Evolutionary conservation across 2,113 vertebrate genomes (phyloP).

Genomic region (Proterorhinus semilunaris): DNA sequence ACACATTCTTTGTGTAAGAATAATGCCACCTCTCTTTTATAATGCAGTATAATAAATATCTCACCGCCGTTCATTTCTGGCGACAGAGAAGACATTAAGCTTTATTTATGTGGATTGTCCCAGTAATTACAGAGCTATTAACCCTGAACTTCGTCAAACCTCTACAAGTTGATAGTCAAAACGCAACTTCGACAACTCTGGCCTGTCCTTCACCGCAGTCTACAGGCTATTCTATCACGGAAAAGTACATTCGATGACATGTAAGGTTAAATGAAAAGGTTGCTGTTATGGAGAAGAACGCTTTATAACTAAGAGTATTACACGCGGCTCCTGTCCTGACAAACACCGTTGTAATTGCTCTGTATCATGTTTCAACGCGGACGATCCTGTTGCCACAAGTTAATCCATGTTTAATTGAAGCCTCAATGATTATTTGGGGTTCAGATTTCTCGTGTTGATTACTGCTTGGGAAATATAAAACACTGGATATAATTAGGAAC

Average conservation of each 20-base stretch:
- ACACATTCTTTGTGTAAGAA: too few relatives aligned
- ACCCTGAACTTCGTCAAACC: too few relatives aligned
- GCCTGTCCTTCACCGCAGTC: too few relatives aligned
- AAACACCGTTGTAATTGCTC: conserved; percentile 44
- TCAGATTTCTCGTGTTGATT: conserved; percentile 34
- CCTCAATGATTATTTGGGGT: conserved; percentile 29
- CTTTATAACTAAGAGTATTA: neutral
- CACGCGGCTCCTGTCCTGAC: conserved; percentile 14
- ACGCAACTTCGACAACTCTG: too few relatives aligned
- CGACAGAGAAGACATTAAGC: too few relatives aligned
- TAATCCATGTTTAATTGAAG: conserved; percentile 34
- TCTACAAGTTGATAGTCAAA: too few relatives aligned
- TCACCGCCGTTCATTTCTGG: too few relatives aligned
- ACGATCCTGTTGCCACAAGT: conserved; percentile 30
- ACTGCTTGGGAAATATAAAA: conserved; percentile 25
- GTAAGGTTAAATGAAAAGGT: neutral
- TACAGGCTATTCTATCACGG: too few relatives aligned
- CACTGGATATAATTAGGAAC: conserved; percentile 19
- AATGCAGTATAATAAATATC: too few relatives aligned
- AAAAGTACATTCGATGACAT: neutral
- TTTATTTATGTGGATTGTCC: too few relatives aligned
- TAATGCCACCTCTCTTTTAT: too few relatives aligned
- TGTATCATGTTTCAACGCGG: conserved; percentile 24
- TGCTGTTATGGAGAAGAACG: conserved; percentile 25
- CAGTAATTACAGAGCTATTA: too few relatives aligned